Evolutionary conservation across 2,113 vertebrate genomes (phyloP).

Genomic region (Apus apus): DNA sequence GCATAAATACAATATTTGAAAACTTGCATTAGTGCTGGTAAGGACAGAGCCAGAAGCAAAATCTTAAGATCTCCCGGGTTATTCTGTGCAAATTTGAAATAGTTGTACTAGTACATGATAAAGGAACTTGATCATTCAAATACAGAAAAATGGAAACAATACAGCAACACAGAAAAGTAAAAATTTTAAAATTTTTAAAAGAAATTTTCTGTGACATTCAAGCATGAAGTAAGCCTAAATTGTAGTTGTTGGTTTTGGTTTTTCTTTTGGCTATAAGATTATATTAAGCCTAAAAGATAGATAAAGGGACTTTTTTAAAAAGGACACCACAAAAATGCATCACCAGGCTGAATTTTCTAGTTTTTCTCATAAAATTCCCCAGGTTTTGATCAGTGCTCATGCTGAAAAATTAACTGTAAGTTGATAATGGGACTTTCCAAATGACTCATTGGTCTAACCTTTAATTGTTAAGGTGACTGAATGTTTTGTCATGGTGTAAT

Average conservation of each 20-base stretch:
- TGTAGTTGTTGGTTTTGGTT: neutral
- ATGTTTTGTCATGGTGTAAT: neutral
- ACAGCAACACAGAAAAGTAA: neutral
- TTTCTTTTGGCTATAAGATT: neutral
- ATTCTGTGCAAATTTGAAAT: neutral
- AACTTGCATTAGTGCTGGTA: neutral
- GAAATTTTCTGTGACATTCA: neutral
- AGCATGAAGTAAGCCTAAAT: neutral
- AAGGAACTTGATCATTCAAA: neutral
- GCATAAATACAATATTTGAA: neutral
- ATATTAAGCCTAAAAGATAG: neutral
- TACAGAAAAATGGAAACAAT: neutral
- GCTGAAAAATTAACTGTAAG: neutral
- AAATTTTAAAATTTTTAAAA: neutral
- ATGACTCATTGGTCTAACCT: neutral
- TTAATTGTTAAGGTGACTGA: neutral
- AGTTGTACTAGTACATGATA: neutral
- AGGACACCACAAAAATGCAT: neutral
- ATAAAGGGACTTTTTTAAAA: neutral
- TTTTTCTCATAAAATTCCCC: neutral
- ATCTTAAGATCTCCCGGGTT: neutral
- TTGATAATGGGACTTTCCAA: neutral
- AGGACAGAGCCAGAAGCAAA: neutral
- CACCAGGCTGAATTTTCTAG: neutral
- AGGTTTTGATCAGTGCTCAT: neutral